phyloP scores from a whole-genome alignment of 2,797 vertebrate species.

The Hemitrygon akajei region DNA sequence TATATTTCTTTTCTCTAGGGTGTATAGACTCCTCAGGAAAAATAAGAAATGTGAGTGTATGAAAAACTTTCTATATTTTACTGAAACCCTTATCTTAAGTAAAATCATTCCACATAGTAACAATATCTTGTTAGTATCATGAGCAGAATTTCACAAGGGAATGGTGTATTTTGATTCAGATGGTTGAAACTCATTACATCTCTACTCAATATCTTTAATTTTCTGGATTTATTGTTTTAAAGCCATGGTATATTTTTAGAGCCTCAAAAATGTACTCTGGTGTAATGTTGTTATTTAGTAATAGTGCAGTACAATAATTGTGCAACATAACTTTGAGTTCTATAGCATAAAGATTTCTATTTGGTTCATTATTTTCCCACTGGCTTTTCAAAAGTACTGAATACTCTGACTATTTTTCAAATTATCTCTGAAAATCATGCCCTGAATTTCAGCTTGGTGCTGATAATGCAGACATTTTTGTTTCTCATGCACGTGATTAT shows the following conservation, averaged over 20 bases:
- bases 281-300: background rate
- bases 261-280: too few species aligned
- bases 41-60: background rate
- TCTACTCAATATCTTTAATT: too few species aligned
- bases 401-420: too few species aligned
- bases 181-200: background rate
- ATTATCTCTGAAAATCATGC: too few species aligned
- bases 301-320: background rate
- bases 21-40: slow-evolving; percentile 12
- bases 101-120: too few species aligned
- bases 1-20: background rate
- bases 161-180: background rate
- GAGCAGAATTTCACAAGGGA: background rate
- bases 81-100: too few species aligned
- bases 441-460: too few species aligned
- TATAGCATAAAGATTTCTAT: background rate
- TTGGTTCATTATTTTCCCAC: too few species aligned
- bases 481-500: too few species aligned
- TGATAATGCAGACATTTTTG: too few species aligned
- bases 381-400: background rate
- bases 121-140: background rate
- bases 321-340: background rate
- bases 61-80: background rate
- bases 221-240: background rate
- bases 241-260: background rate